These are phyloP conservation scores for Lysandra coridon DNA, from an alignment of 2,888 invertebrate genomes.

Conservation along the genomic window DNA sequence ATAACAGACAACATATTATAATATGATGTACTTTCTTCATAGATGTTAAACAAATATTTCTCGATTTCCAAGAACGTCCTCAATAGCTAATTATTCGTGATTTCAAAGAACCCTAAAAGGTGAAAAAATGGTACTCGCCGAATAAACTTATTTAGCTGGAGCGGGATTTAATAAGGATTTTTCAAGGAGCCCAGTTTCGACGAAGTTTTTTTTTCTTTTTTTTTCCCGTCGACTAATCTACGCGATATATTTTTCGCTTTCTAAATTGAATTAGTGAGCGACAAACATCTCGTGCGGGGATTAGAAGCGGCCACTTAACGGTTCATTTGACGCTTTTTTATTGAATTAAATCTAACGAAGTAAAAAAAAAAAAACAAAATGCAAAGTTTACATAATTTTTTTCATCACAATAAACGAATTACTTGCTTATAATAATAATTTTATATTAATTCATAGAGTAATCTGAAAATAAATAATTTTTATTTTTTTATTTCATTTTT, in stretches of 20 bases:
- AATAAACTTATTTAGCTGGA: slow-evolving; percentile 78
- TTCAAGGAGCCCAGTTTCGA: slow-evolving; percentile 69
- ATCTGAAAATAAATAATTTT: background rate
- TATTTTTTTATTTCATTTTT: no score
- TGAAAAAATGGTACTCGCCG: slow-evolving; percentile 55
- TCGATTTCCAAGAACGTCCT: background rate
- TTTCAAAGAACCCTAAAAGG: slow-evolving; percentile 40
- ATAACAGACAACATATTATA: no score
- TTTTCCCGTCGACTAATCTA: slow-evolving; percentile 60
- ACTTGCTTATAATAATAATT: background rate
- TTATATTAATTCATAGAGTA: background rate
- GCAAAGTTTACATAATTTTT: background rate
- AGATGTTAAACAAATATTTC: background rate
- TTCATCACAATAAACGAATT: background rate
- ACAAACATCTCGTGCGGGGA: slow-evolving; percentile 59
- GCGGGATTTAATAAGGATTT: slow-evolving; percentile 79
- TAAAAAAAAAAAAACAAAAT: background rate
- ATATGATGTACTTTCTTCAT: no score
- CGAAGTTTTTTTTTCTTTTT: slow-evolving; percentile 59
- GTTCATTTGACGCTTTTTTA: slow-evolving; percentile 23
- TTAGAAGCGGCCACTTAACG: slow-evolving; percentile 35
- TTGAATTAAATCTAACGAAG: slow-evolving; percentile 1
- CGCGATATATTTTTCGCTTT: slow-evolving; percentile 61
- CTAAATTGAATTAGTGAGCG: slow-evolving; percentile 68
- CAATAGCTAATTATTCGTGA: slow-evolving; percentile 12